These are phyloP conservation scores for Anguilla megastoma DNA, from an alignment of 2,797 vertebrate genomes.

Conservation along the genomic window DNA sequence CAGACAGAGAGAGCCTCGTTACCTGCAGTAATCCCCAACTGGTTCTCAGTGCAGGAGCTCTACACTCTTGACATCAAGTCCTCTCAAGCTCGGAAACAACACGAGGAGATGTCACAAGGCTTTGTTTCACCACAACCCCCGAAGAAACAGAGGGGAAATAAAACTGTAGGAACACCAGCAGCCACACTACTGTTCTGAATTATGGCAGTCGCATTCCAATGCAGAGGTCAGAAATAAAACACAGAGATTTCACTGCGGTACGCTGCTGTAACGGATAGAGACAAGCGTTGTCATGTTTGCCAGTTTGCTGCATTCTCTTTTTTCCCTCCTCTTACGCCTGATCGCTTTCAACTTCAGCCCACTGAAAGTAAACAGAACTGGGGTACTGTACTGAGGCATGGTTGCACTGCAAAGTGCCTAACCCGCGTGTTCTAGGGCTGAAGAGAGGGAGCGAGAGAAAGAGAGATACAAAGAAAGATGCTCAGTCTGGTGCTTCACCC, in stretches of 20 bases:
- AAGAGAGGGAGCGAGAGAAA: conserved; percentile 49
- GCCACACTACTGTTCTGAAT: conserved; percentile 47
- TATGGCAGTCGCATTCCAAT: conserved; percentile 46
- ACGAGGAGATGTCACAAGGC: conserved; percentile 72
- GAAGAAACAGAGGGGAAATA: conserved; percentile 72
- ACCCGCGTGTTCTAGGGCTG: conserved; percentile 51
- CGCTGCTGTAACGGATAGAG: conserved; percentile 26
- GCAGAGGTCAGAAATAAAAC: conserved; percentile 27
- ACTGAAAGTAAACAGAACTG: conserved; percentile 45
- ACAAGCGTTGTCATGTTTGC: conserved; percentile 7
- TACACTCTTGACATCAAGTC: conserved; percentile 70
- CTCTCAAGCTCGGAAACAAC: conserved; percentile 72
- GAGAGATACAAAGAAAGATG: conserved; percentile 32
- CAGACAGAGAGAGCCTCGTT: conserved; percentile 57
- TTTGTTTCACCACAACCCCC: conserved; percentile 66
- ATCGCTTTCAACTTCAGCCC: conserved; percentile 47
- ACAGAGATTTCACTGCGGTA: conserved; percentile 15
- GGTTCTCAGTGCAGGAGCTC: conserved; percentile 60
- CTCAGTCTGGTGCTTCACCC: conserved; percentile 49
- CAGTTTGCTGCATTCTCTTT: conserved; percentile 17
- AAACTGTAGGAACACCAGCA: conserved; percentile 60
- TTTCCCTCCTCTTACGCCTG: conserved; percentile 25
- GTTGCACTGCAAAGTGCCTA: conserved; percentile 26
- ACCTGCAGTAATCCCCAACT: conserved; percentile 67
- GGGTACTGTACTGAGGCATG: conserved; percentile 38